phyloP scores from a whole-genome alignment of 37 sponge, comb jelly and placozoan genomes.

The Diacarnus erythraeanus region DNA sequence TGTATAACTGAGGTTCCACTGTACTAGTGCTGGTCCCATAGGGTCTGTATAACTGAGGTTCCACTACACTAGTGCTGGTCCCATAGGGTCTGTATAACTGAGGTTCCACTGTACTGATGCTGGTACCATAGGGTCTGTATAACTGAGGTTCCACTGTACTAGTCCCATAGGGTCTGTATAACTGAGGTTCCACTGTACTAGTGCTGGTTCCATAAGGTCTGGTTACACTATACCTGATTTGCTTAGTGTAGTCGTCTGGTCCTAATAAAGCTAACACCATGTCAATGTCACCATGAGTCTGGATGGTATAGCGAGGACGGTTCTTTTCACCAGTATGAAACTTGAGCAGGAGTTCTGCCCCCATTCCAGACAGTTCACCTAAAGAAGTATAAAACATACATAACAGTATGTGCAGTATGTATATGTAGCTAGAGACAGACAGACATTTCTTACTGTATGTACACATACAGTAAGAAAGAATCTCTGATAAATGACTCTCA shows the following conservation, averaged over 20 bases:
- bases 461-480: not conserved
- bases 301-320: conserved; percentile 60
- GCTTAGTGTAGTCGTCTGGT: conserved; percentile 60
- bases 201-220: not conserved
- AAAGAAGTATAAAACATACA: not conserved
- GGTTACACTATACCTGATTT: conserved; percentile 14
- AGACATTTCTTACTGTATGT: not conserved
- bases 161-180: too few species aligned
- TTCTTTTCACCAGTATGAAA: conserved; percentile 42
- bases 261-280: conserved; percentile 58
- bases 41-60: too few species aligned
- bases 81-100: too few species aligned
- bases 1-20: too few species aligned
- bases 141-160: too few species aligned
- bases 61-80: too few species aligned
- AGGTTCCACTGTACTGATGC: too few species aligned
- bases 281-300: conserved; percentile 51
- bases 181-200: too few species aligned
- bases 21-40: too few species aligned
- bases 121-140: too few species aligned
- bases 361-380: conserved; percentile 62
- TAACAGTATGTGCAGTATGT: not conserved
- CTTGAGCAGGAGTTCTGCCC: conserved; percentile 52
- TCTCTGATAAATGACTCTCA: not conserved
- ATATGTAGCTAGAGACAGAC: not conserved